Evolutionary conservation across 2,113 vertebrate genomes (phyloP).

Genomic region (Anguilla rostrata): DNA sequence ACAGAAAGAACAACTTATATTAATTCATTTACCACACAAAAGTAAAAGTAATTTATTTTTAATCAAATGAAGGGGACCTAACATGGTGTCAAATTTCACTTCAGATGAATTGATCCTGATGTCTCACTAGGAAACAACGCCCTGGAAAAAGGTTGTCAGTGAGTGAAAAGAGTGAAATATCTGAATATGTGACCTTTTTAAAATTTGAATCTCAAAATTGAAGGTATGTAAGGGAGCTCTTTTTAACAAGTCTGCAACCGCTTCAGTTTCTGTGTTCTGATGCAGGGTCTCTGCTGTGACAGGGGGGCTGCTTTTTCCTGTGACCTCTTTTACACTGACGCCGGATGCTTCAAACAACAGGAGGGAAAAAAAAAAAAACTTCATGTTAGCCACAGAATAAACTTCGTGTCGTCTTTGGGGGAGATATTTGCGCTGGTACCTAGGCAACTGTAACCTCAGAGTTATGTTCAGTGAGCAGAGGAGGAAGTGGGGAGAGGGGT

Average conservation of each 20-base stretch:
- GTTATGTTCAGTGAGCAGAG: constrained; percentile 26
- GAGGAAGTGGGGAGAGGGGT: constrained; percentile 51
- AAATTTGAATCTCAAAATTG: neutral
- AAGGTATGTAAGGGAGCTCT: neutral
- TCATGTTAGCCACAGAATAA: constrained; percentile 21
- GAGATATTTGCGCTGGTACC: constrained; percentile 29
- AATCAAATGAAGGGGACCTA: too few relatives aligned
- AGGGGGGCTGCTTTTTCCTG: neutral
- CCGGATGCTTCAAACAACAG: constrained; percentile 13
- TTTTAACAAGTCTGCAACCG: neutral
- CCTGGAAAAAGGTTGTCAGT: too few relatives aligned
- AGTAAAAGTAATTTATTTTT: too few relatives aligned
- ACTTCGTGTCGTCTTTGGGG: neutral
- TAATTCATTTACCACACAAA: too few relatives aligned
- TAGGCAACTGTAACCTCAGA: constrained; percentile 38
- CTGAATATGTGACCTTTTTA: neutral
- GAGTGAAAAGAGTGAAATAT: neutral
- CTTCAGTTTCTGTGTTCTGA: neutral
- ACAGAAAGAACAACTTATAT: too few relatives aligned
- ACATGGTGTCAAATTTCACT: too few relatives aligned
- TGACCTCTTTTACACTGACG: constrained; percentile 16
- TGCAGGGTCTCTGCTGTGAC: neutral
- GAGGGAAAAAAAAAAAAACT: constrained; percentile 10
- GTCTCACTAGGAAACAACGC: too few relatives aligned
- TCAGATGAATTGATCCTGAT: too few relatives aligned